phyloP scores from a whole-genome alignment of 2,113 vertebrate species.

The Alouatta palliata region DNA sequence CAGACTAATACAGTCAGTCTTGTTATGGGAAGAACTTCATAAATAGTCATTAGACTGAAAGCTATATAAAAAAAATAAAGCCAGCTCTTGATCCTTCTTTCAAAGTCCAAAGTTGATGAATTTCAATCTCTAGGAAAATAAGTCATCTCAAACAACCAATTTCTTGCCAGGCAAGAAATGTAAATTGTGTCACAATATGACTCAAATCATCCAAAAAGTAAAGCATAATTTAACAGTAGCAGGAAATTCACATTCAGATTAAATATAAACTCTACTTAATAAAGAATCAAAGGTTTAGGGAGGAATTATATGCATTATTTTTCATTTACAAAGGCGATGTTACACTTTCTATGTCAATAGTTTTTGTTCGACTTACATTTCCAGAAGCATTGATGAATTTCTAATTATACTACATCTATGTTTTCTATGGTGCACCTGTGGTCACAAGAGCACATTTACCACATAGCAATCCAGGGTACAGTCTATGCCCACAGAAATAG shows the following conservation, averaged over 20 bases:
- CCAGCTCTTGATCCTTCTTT: background rate
- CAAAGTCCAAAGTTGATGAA: conserved; percentile 7
- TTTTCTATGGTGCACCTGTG: background rate
- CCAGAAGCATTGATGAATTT: background rate
- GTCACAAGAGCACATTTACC: background rate
- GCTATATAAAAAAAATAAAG: background rate
- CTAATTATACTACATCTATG: background rate
- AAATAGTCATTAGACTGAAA: background rate
- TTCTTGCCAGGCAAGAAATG: conserved; percentile 45
- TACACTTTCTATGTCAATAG: background rate
- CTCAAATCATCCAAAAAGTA: background rate
- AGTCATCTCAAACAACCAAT: background rate
- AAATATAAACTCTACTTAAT: background rate
- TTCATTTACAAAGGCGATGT: background rate
- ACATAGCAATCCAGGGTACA: background rate
- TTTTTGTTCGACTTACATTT: background rate
- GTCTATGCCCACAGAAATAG: background rate
- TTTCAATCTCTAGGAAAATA: background rate
- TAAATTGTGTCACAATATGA: background rate
- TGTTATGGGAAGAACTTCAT: background rate
- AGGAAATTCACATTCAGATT: background rate
- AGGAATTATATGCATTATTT: background rate
- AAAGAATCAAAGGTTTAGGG: background rate
- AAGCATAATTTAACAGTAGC: background rate
- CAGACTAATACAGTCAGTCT: no score